Evolutionary conservation across 2,888 invertebrate genomes (phyloP).

Genomic region (Acronicta leporina): DNA sequence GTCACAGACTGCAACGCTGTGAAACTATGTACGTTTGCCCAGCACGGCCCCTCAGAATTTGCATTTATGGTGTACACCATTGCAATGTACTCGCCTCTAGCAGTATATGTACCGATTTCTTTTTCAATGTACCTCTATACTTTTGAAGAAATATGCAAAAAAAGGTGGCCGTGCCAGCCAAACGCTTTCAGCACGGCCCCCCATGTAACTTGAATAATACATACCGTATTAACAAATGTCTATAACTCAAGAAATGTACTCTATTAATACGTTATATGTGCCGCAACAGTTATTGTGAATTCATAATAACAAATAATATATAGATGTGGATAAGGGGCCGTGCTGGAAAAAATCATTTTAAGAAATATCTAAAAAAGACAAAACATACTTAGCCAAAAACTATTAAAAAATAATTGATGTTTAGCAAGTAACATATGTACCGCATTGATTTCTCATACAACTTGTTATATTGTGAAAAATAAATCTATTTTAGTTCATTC

Average conservation of each 20-base stretch:
- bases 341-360: constrained; percentile 19
- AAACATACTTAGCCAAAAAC: constrained; percentile 15
- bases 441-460: constrained; percentile 15
- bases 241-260: constrained; percentile 11
- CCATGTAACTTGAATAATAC: constrained; percentile 16
- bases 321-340: constrained; percentile 17
- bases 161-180: constrained; percentile 19
- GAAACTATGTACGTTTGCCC: constrained; percentile 10
- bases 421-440: constrained; percentile 17
- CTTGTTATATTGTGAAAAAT: constrained; percentile 19
- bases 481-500: constrained; percentile 16
- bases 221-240: constrained; percentile 4
- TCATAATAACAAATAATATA: constrained; percentile 22
- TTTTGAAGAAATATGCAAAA: constrained; percentile 16
- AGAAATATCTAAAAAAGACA: constrained; percentile 19
- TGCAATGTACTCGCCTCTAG: constrained; percentile 11
- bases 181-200: constrained; percentile 19
- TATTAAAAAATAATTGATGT: constrained; percentile 19
- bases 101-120: constrained; percentile 15
- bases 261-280: constrained; percentile 13
- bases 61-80: constrained; percentile 11
- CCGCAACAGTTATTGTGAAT: constrained; percentile 23
- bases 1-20: too few relatives aligned
- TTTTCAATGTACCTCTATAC: constrained; percentile 18
- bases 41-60: constrained; percentile 6